Base-by-base conservation (phyloP, 2,113 vertebrate genomes). In the Chaetops frenatus region DNA sequence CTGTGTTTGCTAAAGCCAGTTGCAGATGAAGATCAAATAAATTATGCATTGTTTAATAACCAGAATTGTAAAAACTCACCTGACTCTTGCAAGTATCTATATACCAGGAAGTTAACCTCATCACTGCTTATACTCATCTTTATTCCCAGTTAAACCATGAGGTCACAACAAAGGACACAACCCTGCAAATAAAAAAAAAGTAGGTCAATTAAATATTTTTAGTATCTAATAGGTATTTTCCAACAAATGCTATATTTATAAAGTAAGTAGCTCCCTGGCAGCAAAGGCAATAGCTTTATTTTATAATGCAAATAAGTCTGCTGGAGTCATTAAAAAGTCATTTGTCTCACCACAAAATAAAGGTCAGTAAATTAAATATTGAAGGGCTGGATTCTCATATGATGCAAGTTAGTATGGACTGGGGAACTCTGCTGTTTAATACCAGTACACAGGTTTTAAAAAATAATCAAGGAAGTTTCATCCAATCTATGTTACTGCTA, bases 81-180 rank as follows among this genome's bases (percentile, higher is more conserved):
- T 98, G 99, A 99, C 98, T 99, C 99, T 98, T 99, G 99, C 97
- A 99, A 99, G 98, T 99, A 99, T 99, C 99, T 99, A 99, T 99
- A 99, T 98, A 99, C 99, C 98, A 99, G 98, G 98, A 99, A 99
- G 98, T 99, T 99, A 98, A 99, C 99, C 98, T 99, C 99, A 99
- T 99, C 99, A 99, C 99, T 99, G 99, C 99, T 99, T 99, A 99
- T 99, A 99, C 99, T 99, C 99, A 99, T 99, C 98, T 99, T 99
- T 99, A 99, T 98, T 98, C 98, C 98, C 98, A 99, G 98, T 99
- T 99, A 99, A 99, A 99, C 99, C 99, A 99, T 99, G 99, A 99
- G 99, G 98, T 99, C 99, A 99, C 98, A 98, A 99, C 98, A 97
- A 98, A 99, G 98, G 98, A 98, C 98, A 98, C 98, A 98, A 98